Conservation (phyloP, 2,888 invertebrate species). For the Cyaniris semiargus region DNA sequence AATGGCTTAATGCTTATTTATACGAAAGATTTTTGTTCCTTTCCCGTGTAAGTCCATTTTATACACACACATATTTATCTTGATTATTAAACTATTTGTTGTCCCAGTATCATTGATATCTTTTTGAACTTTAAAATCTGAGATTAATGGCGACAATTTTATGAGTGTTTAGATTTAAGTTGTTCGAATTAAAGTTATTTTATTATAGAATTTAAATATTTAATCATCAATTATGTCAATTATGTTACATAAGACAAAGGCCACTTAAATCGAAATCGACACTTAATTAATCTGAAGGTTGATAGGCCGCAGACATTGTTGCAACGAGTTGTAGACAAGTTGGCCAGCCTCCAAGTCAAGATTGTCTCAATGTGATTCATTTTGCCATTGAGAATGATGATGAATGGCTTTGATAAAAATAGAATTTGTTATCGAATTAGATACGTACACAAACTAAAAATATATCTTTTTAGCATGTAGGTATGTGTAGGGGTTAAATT, state of each 20-base stretch:
- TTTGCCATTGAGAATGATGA: constrained; percentile 3
- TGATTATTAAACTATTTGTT: too few relatives aligned
- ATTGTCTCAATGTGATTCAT: not conserved
- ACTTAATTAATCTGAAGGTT: not conserved
- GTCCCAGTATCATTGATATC: too few relatives aligned
- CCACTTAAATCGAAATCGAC: not conserved
- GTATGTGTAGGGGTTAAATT: too few relatives aligned
- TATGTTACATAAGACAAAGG: not conserved
- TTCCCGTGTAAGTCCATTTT: too few relatives aligned
- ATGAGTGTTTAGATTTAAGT: too few relatives aligned
- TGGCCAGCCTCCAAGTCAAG: not conserved
- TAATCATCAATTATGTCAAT: not conserved
- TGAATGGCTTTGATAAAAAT: not conserved
- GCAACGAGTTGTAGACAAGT: constrained; percentile 4
- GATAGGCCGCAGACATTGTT: not conserved
- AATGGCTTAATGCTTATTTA: too few relatives aligned
- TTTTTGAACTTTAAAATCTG: too few relatives aligned
- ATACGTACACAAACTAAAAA: not conserved
- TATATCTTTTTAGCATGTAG: not conserved
- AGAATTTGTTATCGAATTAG: not conserved
- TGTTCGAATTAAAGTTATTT: not conserved
- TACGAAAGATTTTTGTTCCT: too few relatives aligned
- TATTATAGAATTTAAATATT: not conserved
- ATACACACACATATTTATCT: too few relatives aligned
- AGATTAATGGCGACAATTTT: too few relatives aligned